Base-by-base conservation (phyloP, 2,888 invertebrate genomes). In the Fabriciana adippe region DNA sequence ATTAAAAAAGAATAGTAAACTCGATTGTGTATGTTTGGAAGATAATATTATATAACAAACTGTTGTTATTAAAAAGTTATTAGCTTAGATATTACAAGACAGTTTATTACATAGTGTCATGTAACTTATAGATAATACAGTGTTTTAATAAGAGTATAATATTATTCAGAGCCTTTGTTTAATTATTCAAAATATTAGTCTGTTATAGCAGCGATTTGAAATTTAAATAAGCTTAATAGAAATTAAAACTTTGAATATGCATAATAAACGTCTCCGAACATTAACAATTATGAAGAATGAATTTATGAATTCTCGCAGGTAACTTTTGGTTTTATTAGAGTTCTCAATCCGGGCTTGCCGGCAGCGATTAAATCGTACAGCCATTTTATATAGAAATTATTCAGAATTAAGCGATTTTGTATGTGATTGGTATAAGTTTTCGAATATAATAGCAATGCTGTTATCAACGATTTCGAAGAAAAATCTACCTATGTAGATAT, bases 321-420 rank as follows among this genome's bases (percentile, higher is more conserved):
- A 61, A 61, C 48, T 66, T 61, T 61, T 21, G 35, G 48, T 55
- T 60, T 60, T 61, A 51, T 35, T 50, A 31, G 51, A 61, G n/a
- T 61, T 51, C 41, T 18, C 61, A 61, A 61, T 61, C 41, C 53
- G 18, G 5, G 53, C 21, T 61, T 68, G 54, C 56, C 69, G 57
- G 66, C 54, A 63, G 64, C 66, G 66, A 66, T 68, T 66, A 55
- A 70, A 55, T 66, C 70, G 41, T 35, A 21, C 31, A n/a, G 14
- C 55, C 55, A 72, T 68, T 68, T 68, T 55, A 68, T 68, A 60
- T 41, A 64, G 47, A 48, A 56, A 66, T 70, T 66, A 68, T 68
- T 68, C 68, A 68, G 64, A 48, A 59, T 48, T 13, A 48, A 48
- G 15, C 21, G 57, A 31, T 59, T 26, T 48, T 59, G 26, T 0